Percentiles rank a stretch among this genome's conserved stretches.
Evolutionary conservation across 2,797 vertebrate species (phyloP).

Genomic region (Anguilla marmorata): DNA sequence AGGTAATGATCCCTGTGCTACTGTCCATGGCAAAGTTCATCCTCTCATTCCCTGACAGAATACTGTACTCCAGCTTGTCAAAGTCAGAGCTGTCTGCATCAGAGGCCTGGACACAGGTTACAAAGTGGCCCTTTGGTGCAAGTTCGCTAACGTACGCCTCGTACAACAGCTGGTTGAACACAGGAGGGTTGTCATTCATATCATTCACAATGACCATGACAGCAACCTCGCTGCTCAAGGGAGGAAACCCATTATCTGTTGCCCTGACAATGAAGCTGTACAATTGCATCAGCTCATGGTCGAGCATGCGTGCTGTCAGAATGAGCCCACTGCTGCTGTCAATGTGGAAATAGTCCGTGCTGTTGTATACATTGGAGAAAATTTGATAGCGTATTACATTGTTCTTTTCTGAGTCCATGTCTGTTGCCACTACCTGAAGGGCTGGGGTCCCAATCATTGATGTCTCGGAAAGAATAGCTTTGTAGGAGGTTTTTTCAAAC

Average conservation of each 20-base stretch:
- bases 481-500: slow-evolving; percentile 83
- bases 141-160: slow-evolving; percentile 93
- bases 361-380: slow-evolving; percentile 86
- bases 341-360: slow-evolving; percentile 95
- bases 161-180: slow-evolving; percentile 94
- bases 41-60: slow-evolving; percentile 92
- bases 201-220: slow-evolving; percentile 86
- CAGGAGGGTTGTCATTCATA: slow-evolving; percentile 92
- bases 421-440: slow-evolving; percentile 84
- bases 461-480: slow-evolving; percentile 86
- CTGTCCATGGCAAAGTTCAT: slow-evolving; percentile 88
- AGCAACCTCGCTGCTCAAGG: slow-evolving; percentile 85
- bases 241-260: slow-evolving; percentile 91
- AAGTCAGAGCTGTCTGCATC: slow-evolving; percentile 91
- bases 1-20: slow-evolving; percentile 81
- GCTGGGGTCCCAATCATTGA: slow-evolving; percentile 94
- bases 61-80: slow-evolving; percentile 87
- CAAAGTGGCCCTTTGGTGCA: slow-evolving; percentile 90
- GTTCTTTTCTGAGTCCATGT: slow-evolving; percentile 90
- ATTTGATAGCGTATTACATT: slow-evolving; percentile 89
- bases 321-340: slow-evolving; percentile 94
- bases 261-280: slow-evolving; percentile 87
- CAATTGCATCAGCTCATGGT: slow-evolving; percentile 85
- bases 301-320: slow-evolving; percentile 89
- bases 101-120: slow-evolving; percentile 92